A percentile compares a stretch with the other conserved stretches of the same genome.
phyloP scores from a whole-genome alignment of 2,113 vertebrate species.

The Guaruba guarouba region DNA sequence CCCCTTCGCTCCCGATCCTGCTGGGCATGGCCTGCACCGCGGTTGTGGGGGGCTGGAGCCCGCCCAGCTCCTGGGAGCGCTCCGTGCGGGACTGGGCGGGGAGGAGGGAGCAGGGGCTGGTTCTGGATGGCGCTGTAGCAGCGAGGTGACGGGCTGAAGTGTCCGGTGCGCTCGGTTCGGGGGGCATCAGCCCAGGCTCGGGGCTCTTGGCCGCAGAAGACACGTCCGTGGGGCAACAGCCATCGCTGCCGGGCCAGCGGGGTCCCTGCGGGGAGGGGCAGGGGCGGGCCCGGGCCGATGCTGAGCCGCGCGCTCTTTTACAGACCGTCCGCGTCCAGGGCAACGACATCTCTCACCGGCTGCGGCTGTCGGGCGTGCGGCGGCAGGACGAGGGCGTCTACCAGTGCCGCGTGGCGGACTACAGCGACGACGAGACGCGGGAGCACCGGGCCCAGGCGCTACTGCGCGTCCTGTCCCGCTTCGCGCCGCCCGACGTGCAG shows the following conservation, averaged over 20 bases:
- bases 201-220: fast-evolving
- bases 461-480: conserved; percentile 80
- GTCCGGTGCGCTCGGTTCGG: not conserved
- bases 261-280: not conserved
- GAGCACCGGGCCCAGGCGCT: conserved; percentile 87
- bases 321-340: conserved; percentile 94
- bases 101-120: not conserved
- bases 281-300: not conserved
- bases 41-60: not conserved
- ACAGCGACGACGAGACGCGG: conserved; percentile 87
- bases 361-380: conserved; percentile 87
- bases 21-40: not conserved
- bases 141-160: not conserved
- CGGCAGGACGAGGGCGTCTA: conserved; percentile 90
- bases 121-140: not conserved
- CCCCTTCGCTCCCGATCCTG: not conserved
- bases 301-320: not conserved
- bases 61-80: not conserved
- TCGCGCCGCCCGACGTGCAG: conserved; percentile 81
- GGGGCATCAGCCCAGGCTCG: not conserved
- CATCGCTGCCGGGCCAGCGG: not conserved
- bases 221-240: not conserved
- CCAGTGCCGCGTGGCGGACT: conserved; percentile 91
- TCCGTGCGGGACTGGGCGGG: not conserved
- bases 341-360: conserved; percentile 92